Percentiles rank a stretch among this genome's conserved stretches.
These are phyloP conservation scores for Coilia nasus DNA, from an alignment of 2,797 vertebrate species.

Conservation along the genomic window DNA sequence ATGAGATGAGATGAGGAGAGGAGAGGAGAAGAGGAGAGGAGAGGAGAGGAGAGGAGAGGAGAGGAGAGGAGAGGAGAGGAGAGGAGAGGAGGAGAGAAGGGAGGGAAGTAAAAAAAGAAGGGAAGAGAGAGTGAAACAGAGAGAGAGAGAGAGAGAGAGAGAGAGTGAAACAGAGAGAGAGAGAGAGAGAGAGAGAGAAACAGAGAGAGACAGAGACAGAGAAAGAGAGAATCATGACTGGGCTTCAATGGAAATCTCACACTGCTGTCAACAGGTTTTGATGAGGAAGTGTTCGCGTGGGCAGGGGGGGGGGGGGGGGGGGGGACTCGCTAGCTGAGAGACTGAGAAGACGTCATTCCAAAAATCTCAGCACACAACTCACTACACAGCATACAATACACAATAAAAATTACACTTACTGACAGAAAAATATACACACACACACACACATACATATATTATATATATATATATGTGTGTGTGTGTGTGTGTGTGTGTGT, in stretches of 20 bases:
- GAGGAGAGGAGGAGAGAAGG: too few relatives aligned
- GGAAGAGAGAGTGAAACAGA: too few relatives aligned
- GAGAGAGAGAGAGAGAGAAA: too few relatives aligned
- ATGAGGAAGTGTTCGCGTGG: not conserved
- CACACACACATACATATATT: not conserved
- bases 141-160: too few relatives aligned
- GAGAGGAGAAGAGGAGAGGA: too few relatives aligned
- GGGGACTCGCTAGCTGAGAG: not conserved
- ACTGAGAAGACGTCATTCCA: constrained; percentile 5
- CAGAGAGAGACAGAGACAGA: not conserved
- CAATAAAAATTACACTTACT: not conserved
- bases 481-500: too few relatives aligned
- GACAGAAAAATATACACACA: not conserved
- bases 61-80: too few relatives aligned
- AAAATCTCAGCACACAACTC: not conserved
- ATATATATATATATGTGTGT: too few relatives aligned
- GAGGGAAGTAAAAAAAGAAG: too few relatives aligned
- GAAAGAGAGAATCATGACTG: not conserved
- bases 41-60: too few relatives aligned
- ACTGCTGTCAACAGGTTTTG: constrained; percentile 32
- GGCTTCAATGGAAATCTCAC: constrained; percentile 28
- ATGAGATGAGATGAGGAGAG: too few relatives aligned
- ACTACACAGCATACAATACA: not conserved
- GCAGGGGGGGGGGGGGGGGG: not conserved
- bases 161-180: too few relatives aligned